Conservation (phyloP, 1,140 invertebrate species). For the Temnothorax nylanderi region DNA sequence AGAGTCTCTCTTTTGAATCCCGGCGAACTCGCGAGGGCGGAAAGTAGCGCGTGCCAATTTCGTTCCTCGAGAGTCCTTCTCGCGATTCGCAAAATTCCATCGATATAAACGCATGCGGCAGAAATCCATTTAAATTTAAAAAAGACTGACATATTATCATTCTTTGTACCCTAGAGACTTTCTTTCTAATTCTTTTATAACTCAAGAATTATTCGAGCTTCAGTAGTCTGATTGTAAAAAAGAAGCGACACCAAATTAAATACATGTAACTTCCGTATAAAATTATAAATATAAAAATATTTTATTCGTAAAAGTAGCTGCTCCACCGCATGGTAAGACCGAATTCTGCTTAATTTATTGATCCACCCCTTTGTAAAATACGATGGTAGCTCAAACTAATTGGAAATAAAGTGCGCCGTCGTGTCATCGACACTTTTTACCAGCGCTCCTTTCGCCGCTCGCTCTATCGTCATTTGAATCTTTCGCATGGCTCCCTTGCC, state of each 20-base stretch:
- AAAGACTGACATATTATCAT: background rate
- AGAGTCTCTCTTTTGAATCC: background rate
- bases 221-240: background rate
- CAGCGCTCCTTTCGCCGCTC: constrained; percentile 32
- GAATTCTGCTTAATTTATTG: background rate
- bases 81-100: background rate
- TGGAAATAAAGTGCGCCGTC: constrained; percentile 31
- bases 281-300: background rate
- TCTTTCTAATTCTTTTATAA: background rate
- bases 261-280: background rate
- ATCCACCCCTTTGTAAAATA: background rate
- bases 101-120: background rate
- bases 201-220: background rate
- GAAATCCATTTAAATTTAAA: background rate
- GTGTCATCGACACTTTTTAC: constrained; percentile 44
- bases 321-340: background rate
- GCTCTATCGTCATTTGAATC: constrained; percentile 52
- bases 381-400: background rate
- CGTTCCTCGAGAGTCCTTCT: background rate
- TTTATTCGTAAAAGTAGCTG: background rate
- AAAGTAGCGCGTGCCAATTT: constrained; percentile 51
- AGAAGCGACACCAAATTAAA: background rate
- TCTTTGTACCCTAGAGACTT: background rate
- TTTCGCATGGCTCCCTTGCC: constrained; percentile 37
- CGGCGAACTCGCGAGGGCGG: background rate